Evolutionary conservation across 2,888 invertebrate species (phyloP).

Genomic region (Agonopterix subpropinquella): DNA sequence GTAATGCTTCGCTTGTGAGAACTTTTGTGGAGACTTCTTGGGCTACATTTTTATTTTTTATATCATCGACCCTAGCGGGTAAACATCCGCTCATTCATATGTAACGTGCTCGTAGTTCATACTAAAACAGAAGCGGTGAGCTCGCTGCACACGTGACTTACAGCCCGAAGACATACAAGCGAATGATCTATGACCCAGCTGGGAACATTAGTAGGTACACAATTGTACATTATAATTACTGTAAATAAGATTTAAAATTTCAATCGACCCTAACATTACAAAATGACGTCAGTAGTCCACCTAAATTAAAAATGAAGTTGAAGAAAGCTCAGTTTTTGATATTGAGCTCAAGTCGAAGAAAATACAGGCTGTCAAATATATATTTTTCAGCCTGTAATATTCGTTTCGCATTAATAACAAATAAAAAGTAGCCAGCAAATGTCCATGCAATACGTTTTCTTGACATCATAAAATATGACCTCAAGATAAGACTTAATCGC

Average conservation of each 20-base stretch:
- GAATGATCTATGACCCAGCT: slow-evolving; percentile 27
- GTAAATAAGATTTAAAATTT: slow-evolving; percentile 4
- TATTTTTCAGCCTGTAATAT: too few relatives aligned
- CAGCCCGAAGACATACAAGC: slow-evolving; percentile 26
- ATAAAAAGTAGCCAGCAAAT: too few relatives aligned
- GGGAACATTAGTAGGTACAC: slow-evolving; percentile 11
- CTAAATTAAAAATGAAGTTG: too few relatives aligned
- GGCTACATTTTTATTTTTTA: too few relatives aligned
- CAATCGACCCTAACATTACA: not conserved
- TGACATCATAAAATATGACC: slow-evolving; percentile 1
- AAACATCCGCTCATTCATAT: slow-evolving; percentile 16
- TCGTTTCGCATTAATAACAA: too few relatives aligned
- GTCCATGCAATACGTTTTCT: slow-evolving; percentile 4
- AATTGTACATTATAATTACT: slow-evolving; percentile 2
- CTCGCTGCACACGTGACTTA: slow-evolving; percentile 18
- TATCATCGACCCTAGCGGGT: slow-evolving; percentile 1
- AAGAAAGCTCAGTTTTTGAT: too few relatives aligned
- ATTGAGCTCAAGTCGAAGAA: too few relatives aligned
- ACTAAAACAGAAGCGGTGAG: slow-evolving; percentile 8
- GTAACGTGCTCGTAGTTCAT: slow-evolving; percentile 7
- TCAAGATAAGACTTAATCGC: slow-evolving; percentile 5
- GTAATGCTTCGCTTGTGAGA: too few relatives aligned
- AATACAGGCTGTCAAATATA: too few relatives aligned
- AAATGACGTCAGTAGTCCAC: not conserved
- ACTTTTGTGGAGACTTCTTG: too few relatives aligned